These are phyloP conservation scores for Dipus sagitta DNA, from an alignment of 2,797 vertebrate species.

Conservation along the genomic window DNA sequence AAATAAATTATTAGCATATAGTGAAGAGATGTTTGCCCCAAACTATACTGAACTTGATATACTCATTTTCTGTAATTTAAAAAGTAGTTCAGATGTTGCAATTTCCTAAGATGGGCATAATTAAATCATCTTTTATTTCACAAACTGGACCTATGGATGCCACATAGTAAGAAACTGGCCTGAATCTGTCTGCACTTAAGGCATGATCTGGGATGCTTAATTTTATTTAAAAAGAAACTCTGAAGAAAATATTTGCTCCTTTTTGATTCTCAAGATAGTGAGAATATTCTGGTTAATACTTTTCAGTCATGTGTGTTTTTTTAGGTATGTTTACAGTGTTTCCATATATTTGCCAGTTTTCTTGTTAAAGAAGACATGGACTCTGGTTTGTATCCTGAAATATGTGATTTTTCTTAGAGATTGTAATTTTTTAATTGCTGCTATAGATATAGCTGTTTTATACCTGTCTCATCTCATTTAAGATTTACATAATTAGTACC, in stretches of 20 bases:
- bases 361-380: background rate
- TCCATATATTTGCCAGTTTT: background rate
- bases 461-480: background rate
- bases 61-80: conserved; percentile 35
- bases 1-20: background rate
- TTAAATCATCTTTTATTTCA: conserved; percentile 2
- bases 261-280: background rate
- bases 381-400: background rate
- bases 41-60: background rate
- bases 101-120: background rate
- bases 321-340: background rate
- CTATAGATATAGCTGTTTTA: conserved; percentile 1
- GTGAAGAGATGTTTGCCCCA: background rate
- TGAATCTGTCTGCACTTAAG: background rate
- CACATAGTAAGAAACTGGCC: background rate
- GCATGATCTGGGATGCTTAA: background rate
- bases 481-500: conserved; percentile 35
- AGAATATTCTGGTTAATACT: background rate
- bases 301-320: background rate
- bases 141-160: background rate
- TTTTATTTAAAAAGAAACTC: background rate
- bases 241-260: background rate
- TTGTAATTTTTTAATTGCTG: conserved; percentile 3
- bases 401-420: background rate
- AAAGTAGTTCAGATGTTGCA: background rate